Conservation (phyloP, 2,888 invertebrate species). For the Xestoiulus laeticollis region DNA sequence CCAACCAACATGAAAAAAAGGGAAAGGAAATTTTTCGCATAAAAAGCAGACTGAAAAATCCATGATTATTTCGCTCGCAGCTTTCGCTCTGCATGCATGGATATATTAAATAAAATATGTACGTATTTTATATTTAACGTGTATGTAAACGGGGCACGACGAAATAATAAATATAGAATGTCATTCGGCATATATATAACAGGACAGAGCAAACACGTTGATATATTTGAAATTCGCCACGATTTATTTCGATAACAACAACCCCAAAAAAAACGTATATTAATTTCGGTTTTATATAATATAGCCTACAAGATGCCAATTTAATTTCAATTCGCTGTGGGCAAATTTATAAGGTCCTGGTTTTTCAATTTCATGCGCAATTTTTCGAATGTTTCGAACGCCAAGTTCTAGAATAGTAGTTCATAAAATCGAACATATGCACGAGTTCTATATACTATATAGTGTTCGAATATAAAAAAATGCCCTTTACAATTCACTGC, state of each 20-base stretch:
- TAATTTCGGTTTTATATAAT: neutral
- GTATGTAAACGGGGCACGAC: too few relatives aligned
- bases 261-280: neutral
- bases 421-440: too few relatives aligned
- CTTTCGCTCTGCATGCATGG: neutral
- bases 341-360: neutral
- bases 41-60: neutral
- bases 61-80: constrained; percentile 20
- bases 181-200: too few relatives aligned
- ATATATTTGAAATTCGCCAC: neutral
- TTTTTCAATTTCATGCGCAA: neutral
- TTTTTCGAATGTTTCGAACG: too few relatives aligned
- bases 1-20: neutral
- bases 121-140: neutral
- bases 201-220: neutral
- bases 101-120: constrained; percentile 5
- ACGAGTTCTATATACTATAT: too few relatives aligned
- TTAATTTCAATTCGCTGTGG: neutral
- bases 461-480: too few relatives aligned
- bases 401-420: too few relatives aligned
- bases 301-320: neutral
- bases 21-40: neutral
- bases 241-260: neutral
- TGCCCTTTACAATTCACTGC: too few relatives aligned
- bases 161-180: too few relatives aligned